Evolutionary conservation across 2,113 vertebrate genomes (phyloP).

Genomic region (Patagioenas fasciata): DNA sequence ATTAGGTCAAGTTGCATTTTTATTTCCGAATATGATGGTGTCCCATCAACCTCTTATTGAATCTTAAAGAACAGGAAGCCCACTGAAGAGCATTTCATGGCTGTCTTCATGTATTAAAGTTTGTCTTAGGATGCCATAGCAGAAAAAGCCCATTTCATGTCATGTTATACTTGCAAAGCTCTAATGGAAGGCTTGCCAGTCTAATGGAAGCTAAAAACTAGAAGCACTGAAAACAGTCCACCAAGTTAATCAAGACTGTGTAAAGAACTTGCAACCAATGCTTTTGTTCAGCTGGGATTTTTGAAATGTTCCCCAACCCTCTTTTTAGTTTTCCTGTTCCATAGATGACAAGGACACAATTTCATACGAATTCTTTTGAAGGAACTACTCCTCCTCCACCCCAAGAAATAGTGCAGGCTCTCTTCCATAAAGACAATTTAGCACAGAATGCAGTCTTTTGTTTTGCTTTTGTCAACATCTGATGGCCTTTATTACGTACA

Average conservation of each 20-base stretch:
- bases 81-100: neutral
- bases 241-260: neutral
- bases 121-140: neutral
- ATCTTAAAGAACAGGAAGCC: neutral
- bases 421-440: neutral
- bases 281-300: neutral
- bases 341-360: fast-evolving
- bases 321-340: neutral
- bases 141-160: neutral
- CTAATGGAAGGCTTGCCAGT: neutral
- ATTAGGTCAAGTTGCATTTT: neutral
- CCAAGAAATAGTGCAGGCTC: neutral
- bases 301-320: neutral
- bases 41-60: neutral
- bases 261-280: neutral
- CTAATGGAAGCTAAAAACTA: neutral
- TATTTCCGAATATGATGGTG: neutral
- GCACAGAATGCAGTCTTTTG: neutral
- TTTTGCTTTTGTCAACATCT: neutral
- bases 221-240: neutral
- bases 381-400: neutral
- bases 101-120: neutral
- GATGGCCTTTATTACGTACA: neutral
- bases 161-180: neutral
- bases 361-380: neutral